Percentiles rank a stretch among this genome's conserved stretches.
Evolutionary conservation across 2,797 vertebrate genomes (phyloP).

Genomic region (Halcyon smyrnensis): DNA sequence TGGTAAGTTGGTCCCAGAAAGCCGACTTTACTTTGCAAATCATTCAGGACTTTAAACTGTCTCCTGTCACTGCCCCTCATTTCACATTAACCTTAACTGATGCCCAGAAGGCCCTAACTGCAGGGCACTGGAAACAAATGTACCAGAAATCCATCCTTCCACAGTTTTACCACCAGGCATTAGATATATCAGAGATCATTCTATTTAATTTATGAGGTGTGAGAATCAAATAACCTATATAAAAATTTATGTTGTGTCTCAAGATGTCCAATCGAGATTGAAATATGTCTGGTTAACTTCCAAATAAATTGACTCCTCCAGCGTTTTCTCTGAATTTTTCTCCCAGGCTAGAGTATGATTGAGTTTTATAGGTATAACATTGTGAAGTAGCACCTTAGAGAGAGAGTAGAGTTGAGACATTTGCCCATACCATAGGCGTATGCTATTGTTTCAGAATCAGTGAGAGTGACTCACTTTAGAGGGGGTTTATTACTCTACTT

Average conservation of each 20-base stretch:
- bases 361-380: slow-evolving; percentile 74
- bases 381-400: slow-evolving; percentile 64
- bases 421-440: background rate
- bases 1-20: background rate
- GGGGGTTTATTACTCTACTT: slow-evolving; percentile 36
- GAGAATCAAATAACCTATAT: slow-evolving; percentile 78
- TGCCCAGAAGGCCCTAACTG: slow-evolving; percentile 39
- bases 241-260: slow-evolving; percentile 79
- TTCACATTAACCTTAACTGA: slow-evolving; percentile 42
- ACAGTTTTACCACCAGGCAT: slow-evolving; percentile 56
- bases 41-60: slow-evolving; percentile 7
- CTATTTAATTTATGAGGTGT: slow-evolving; percentile 77
- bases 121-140: slow-evolving; percentile 55
- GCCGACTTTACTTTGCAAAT: background rate
- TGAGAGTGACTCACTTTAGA: background rate
- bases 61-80: background rate
- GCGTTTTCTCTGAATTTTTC: slow-evolving; percentile 71
- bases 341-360: slow-evolving; percentile 70
- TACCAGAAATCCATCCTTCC: slow-evolving; percentile 53
- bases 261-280: slow-evolving; percentile 75
- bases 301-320: slow-evolving; percentile 75
- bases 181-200: slow-evolving; percentile 72
- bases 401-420: slow-evolving; percentile 34
- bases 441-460: slow-evolving; percentile 22
- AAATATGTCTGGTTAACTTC: slow-evolving; percentile 79